phyloP scores from a whole-genome alignment of 2,888 invertebrate genomes.

The Hyppa rectilinea region DNA sequence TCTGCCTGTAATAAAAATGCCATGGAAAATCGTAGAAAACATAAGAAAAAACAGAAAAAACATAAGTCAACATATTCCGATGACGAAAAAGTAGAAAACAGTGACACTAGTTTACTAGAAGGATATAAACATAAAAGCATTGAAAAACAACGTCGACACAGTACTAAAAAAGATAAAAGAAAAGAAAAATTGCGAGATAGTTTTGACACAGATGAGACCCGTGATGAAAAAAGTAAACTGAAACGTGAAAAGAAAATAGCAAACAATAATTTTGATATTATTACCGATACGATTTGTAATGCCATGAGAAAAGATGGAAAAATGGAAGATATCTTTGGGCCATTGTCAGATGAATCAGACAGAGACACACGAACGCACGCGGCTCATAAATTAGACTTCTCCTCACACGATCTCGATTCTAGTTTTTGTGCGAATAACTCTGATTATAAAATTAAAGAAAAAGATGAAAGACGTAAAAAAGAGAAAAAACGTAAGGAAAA shows the following conservation, averaged over 20 bases:
- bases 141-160: slow-evolving; percentile 89
- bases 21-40: slow-evolving; percentile 93
- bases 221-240: slow-evolving; percentile 90
- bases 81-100: slow-evolving; percentile 87
- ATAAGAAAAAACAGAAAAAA: slow-evolving; percentile 96
- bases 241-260: slow-evolving; percentile 90
- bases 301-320: slow-evolving; percentile 93
- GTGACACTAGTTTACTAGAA: slow-evolving; percentile 72
- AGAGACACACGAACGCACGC: slow-evolving; percentile 73
- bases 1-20: slow-evolving; percentile 82
- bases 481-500: slow-evolving; percentile 92
- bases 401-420: slow-evolving; percentile 72
- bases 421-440: slow-evolving; percentile 64
- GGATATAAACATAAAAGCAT: slow-evolving; percentile 83
- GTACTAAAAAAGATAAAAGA: slow-evolving; percentile 91
- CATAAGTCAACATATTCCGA: slow-evolving; percentile 93
- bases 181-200: slow-evolving; percentile 91
- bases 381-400: slow-evolving; percentile 76
- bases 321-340: slow-evolving; percentile 97
- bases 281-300: slow-evolving; percentile 75
- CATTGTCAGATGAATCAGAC: slow-evolving; percentile 94
- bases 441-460: slow-evolving; percentile 82
- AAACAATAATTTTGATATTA: slow-evolving; percentile 74
- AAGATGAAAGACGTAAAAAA: slow-evolving; percentile 91
- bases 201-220: slow-evolving; percentile 84